These are phyloP conservation scores for Polia nebulosa DNA, from an alignment of 2,888 invertebrate species.

Conservation along the genomic window DNA sequence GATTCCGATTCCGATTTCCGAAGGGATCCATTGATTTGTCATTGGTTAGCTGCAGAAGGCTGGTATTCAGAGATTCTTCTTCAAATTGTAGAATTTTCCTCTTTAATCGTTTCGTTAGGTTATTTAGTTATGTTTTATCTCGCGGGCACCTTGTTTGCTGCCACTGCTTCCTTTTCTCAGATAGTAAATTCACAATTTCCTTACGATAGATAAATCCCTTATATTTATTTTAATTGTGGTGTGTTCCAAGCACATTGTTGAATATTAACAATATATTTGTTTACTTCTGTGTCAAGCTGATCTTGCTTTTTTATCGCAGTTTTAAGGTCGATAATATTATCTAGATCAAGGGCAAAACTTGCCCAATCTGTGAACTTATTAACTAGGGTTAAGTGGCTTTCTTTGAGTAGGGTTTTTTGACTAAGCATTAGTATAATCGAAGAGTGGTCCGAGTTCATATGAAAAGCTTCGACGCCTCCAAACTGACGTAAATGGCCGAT, in stretches of 20 bases:
- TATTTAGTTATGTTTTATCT: not conserved
- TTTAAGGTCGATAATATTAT: not conserved
- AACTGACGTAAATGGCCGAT: not conserved
- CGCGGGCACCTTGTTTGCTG: not conserved
- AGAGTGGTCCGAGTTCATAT: not conserved
- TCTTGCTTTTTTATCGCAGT: not conserved
- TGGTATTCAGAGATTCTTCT: not conserved
- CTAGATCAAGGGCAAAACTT: not conserved
- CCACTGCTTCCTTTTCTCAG: not conserved
- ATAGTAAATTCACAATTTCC: not conserved
- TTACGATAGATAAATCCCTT: not conserved
- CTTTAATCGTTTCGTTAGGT: not conserved
- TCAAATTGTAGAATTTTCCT: not conserved
- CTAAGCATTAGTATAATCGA: not conserved
- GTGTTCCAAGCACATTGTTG: not conserved
- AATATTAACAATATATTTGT: not conserved
- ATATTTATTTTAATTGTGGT: too few relatives aligned
- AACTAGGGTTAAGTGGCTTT: not conserved
- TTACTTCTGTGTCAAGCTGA: slow-evolving; percentile 1
- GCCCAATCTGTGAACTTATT: not conserved
- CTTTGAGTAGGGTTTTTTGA: not conserved
- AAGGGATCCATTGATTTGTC: too few relatives aligned
- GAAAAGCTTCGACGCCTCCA: not conserved
- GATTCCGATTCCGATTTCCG: too few relatives aligned
- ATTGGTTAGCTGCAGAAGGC: not conserved